Evolutionary conservation across 2,113 vertebrate genomes (phyloP), one percentile per base, ranked within the genome.

Genomic region (Pteropus alecto): DNA sequence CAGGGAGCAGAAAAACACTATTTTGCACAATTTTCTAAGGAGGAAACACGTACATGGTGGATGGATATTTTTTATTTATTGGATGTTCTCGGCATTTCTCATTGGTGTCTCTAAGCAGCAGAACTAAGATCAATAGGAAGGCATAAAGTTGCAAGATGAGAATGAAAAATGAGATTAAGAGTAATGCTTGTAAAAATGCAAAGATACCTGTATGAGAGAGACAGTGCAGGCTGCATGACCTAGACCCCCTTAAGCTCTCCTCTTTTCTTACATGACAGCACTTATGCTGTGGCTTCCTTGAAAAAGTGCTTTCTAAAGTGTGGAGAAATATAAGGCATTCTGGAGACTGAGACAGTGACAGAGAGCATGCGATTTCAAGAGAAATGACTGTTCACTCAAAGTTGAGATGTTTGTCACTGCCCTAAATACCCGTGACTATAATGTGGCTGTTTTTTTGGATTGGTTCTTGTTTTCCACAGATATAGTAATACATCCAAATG

Each of bases 1-100:
- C 70, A 87, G 35, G 81, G 51, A 77, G 76, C 58, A 96, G 93
- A 87, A 92, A 97, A 97, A 86, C 68, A 90, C 84, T 86, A 73
- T 92, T 97, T 96, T 63, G 85, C 91, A 88, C 82, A 54, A 12
- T 94, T 96, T 97, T 96, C 73, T 96, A 97, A 98, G 95, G 91
- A 90, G 71, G 88, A 93, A 73, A 94, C 97, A 98, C 81, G 14
- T 96, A 96, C 85, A 65, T 22, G 56, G 85, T 92, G 87, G 93
- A 81, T 94, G 95, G 97, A 93, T 96, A 97, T 97, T 97, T 98
- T 98, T 97, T 97, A 98, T 97, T 98, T 98, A 97, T 97, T 96
- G 95, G 93, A 96, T 97, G 88, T 95, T 96, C 94, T 96, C 91
- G 78, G 84, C 71, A 97, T 97, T 97, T 96, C 97, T 97, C 93